A percentile compares a stretch with the other conserved stretches of the same genome.
Evolutionary conservation across 1,140 invertebrate species (phyloP).

Genomic region (Zophobas atratus): DNA sequence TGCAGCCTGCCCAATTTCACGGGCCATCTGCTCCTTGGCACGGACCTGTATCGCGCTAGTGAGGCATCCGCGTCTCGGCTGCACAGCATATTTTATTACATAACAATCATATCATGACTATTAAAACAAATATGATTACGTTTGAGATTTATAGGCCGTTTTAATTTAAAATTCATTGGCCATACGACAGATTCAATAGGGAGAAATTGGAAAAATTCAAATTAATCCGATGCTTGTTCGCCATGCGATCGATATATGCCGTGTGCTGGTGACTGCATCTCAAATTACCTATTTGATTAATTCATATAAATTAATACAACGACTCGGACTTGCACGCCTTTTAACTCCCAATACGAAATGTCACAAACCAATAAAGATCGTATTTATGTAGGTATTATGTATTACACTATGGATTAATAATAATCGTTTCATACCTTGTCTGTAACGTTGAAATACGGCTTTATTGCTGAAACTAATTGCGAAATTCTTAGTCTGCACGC

Average conservation of each 20-base stretch:
- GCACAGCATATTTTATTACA: conserved; percentile 25
- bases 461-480: conserved; percentile 42
- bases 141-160: conserved; percentile 30
- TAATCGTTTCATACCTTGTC: conserved; percentile 38
- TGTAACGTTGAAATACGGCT: conserved; percentile 30
- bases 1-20: conserved; percentile 27
- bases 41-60: conserved; percentile 25
- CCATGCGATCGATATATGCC: conserved; percentile 3
- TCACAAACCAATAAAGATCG: conserved; percentile 39
- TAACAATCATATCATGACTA: conserved; percentile 42
- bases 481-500: not conserved
- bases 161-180: conserved; percentile 41
- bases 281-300: conserved; percentile 40
- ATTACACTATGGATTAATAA: conserved; percentile 38
- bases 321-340: conserved; percentile 30
- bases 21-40: conserved; percentile 30
- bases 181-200: conserved; percentile 40
- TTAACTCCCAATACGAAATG: conserved; percentile 40
- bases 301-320: conserved; percentile 40
- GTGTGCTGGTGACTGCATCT: not conserved
- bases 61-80: conserved; percentile 26
- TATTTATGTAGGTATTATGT: conserved; percentile 41
- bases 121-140: conserved; percentile 42
- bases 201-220: conserved; percentile 43
- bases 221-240: conserved; percentile 18